Conservation (phyloP, 2,888 invertebrate species). For the Linnaemya vulpina region DNA sequence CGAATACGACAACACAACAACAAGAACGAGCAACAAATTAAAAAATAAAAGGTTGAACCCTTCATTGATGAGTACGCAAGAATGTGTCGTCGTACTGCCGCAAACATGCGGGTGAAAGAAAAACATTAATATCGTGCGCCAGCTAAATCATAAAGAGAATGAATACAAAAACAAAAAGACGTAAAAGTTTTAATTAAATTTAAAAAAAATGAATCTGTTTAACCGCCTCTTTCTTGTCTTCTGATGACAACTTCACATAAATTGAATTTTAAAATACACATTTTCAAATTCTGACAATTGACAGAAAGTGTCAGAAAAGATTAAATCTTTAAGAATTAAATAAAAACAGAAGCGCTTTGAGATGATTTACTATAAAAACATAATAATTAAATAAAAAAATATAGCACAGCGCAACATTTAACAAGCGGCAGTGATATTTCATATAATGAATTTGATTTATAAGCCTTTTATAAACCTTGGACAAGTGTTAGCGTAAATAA, state of each 20-base stretch:
- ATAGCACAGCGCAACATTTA: neutral
- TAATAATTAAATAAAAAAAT: neutral
- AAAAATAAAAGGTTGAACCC: slow-evolving; percentile 28
- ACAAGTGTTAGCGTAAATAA: too few relatives aligned
- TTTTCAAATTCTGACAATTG: slow-evolving; percentile 51
- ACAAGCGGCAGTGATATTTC: neutral
- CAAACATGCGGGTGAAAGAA: neutral
- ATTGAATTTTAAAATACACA: slow-evolving; percentile 42
- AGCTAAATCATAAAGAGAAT: neutral
- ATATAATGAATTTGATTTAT: too few relatives aligned
- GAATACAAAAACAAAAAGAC: neutral
- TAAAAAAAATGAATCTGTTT: neutral
- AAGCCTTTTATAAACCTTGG: too few relatives aligned
- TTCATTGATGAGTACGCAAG: slow-evolving; percentile 12
- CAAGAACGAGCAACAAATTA: neutral
- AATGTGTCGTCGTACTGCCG: neutral
- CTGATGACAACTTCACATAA: slow-evolving; percentile 35
- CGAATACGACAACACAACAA: slow-evolving; percentile 10
- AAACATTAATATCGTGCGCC: neutral
- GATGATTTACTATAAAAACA: slow-evolving; percentile 2
- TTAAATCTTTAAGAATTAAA: slow-evolving; percentile 56
- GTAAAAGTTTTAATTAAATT: slow-evolving; percentile 56
- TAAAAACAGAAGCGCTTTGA: neutral
- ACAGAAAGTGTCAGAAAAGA: slow-evolving; percentile 57
- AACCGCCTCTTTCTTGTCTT: slow-evolving; percentile 4